Percentiles rank a stretch among this genome's conserved stretches.
Evolutionary conservation across 2,888 invertebrate species (phyloP).

Genomic region (Cryptocheilus praepositus): DNA sequence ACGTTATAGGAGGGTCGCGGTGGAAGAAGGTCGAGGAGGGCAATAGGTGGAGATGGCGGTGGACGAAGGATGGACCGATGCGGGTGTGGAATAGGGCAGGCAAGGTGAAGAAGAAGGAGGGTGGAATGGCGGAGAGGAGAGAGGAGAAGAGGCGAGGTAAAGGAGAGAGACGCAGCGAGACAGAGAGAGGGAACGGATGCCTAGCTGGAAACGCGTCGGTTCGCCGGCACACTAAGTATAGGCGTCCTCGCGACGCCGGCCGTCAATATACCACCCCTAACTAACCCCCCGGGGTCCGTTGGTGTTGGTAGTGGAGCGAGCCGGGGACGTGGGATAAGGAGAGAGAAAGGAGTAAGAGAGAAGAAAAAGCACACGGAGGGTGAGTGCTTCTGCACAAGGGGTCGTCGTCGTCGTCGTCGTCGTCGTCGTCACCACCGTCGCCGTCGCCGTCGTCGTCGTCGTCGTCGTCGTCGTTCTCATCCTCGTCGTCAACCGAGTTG

Average conservation of each 20-base stretch:
- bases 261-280: constrained; percentile 74
- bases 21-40: constrained; percentile 42
- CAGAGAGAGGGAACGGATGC: constrained; percentile 36
- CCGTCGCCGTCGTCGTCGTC: constrained; percentile 23
- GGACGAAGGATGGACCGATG: constrained; percentile 52
- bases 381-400: constrained; percentile 53
- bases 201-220: constrained; percentile 69
- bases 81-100: constrained; percentile 34
- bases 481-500: constrained; percentile 28
- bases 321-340: constrained; percentile 21
- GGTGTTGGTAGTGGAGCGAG: constrained; percentile 54
- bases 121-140: constrained; percentile 40
- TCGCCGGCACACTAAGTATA: constrained; percentile 74
- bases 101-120: constrained; percentile 44
- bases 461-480: constrained; percentile 31
- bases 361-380: constrained; percentile 41
- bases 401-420: constrained; percentile 45
- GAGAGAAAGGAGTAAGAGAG: constrained; percentile 42
- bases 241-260: constrained; percentile 75
- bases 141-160: constrained; percentile 20
- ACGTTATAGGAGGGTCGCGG: constrained; percentile 33
- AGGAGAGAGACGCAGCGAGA: constrained; percentile 29
- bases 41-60: constrained; percentile 28
- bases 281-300: constrained; percentile 67
- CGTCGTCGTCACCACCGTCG: constrained; percentile 24